Percentiles rank a stretch among this genome's conserved stretches.
Conservation (phyloP, 2,888 invertebrate species). For the Agrotis exclamationis region DNA sequence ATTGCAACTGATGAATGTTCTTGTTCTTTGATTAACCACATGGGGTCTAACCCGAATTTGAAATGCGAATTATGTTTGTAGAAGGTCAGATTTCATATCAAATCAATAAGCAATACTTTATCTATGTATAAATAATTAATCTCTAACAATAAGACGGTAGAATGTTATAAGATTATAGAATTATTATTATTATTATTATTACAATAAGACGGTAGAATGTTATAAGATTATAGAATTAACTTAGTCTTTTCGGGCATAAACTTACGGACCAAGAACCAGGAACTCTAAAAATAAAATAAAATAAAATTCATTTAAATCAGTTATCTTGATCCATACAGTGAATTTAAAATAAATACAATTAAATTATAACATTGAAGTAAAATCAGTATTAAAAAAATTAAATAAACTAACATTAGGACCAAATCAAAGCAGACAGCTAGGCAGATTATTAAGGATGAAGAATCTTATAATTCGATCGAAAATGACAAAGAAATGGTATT, state of each 20-base stretch:
- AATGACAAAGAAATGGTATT: too few species aligned
- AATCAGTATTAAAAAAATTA: too few species aligned
- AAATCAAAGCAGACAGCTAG: too few species aligned
- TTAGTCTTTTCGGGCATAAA: background rate
- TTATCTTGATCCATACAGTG: too few species aligned
- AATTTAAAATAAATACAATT: too few species aligned
- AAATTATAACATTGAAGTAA: too few species aligned
- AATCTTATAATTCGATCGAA: background rate
- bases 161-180: background rate
- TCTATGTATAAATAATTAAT: too few species aligned
- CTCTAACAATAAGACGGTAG: background rate
- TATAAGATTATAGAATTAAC: background rate
- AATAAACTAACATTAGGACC: too few species aligned
- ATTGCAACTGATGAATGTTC: slow-evolving; percentile 21
- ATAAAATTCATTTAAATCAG: too few species aligned
- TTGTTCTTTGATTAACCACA: slow-evolving; percentile 28
- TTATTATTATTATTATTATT: too few species aligned
- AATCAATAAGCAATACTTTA: background rate
- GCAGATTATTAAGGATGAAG: background rate
- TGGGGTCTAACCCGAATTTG: slow-evolving; percentile 13
- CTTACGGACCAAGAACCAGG: background rate
- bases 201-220: background rate
- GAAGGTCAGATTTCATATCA: background rate
- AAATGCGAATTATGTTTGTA: background rate
- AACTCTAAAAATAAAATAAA: too few species aligned